These are phyloP conservation scores for Polyergus mexicanus DNA, from an alignment of 1,140 invertebrate species.

Conservation along the genomic window DNA sequence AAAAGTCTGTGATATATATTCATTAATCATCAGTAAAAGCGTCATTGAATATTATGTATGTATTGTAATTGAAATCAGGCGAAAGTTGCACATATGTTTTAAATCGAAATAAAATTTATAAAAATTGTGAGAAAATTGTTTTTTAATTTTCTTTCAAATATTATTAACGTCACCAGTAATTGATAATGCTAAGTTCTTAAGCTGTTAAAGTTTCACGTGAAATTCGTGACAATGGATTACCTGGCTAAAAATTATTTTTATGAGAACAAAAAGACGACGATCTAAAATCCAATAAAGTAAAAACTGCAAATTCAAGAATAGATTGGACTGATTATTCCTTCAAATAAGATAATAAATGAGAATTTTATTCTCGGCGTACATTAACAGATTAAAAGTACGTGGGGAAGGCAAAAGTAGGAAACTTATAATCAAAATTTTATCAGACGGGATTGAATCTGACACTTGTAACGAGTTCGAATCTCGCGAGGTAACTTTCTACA, in stretches of 20 bases:
- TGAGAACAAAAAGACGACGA: not conserved
- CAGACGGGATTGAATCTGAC: constrained; percentile 1
- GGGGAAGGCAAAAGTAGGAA: not conserved
- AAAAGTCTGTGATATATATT: too few relatives aligned
- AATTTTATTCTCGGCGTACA: not conserved
- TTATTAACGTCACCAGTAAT: not conserved
- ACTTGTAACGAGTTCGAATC: constrained; percentile 27
- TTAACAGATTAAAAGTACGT: constrained; percentile 1
- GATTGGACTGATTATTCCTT: not conserved
- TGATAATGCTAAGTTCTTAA: not conserved
- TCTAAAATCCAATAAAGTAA: not conserved
- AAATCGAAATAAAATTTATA: not conserved
- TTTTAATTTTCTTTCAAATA: constrained; percentile 22
- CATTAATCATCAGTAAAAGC: not conserved
- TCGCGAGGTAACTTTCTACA: not conserved
- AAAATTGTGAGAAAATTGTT: too few relatives aligned
- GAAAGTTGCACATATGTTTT: too few relatives aligned
- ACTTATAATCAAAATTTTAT: constrained; percentile 4
- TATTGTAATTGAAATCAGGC: constrained; percentile 2
- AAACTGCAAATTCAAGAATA: not conserved
- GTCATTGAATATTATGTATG: not conserved
- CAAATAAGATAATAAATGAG: not conserved
- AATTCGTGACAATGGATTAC: not conserved
- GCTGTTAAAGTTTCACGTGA: not conserved
- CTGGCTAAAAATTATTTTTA: not conserved